Base-by-base conservation (phyloP, 2,113 vertebrate genomes). In the Hydrochoerus hydrochaeris region DNA sequence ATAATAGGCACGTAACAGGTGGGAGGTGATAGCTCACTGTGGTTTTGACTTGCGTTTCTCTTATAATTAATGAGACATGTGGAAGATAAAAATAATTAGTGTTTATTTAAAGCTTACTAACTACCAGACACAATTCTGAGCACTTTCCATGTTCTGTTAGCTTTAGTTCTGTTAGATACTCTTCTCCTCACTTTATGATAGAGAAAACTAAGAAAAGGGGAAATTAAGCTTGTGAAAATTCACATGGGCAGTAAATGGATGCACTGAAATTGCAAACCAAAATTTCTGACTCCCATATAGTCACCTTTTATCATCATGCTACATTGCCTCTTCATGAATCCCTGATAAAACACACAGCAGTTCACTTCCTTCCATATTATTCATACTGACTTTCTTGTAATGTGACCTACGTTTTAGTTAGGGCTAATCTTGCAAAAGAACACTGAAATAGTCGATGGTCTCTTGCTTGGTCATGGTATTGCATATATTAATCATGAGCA, bases 171-270 rank as follows among this genome's bases (percentile, higher is more conserved):
- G 1, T 38, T 22, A 24, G 10, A 1, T 60, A 49, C 38, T 54
- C 63, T 75, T 88, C 52, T 67, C 86, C 9, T 35, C 52, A 78
- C 52, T 44, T 86, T 63, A 41, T 11, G 41, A 46, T 52, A 49
- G 26, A 94, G 26, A 77, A 93, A 96, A 89, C 60, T 30, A 95
- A 89, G 54, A 26, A 5, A 90, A 90, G 83, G 19, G 62, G 44
- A 86, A 85, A 93, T 52, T 41, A 49, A 89, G 9, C 24, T 71
- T 73, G 16, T 41, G 65, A 2, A 57, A 44, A 14, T 62, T 94
- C 77, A 41, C 46, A 38, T 1, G 44, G 44, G 41, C 1, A 85
- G 16, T 52, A 81, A 84, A 38, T 46, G 9, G 7, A 80, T 62
- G 63, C 62, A 4, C 20, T 63, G 1, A 30, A 67, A 80, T 41